A percentile compares a stretch with the other conserved stretches of the same genome.
Evolutionary conservation across 2,113 vertebrate genomes (phyloP).

Genomic region (Erinaceus europaeus): DNA sequence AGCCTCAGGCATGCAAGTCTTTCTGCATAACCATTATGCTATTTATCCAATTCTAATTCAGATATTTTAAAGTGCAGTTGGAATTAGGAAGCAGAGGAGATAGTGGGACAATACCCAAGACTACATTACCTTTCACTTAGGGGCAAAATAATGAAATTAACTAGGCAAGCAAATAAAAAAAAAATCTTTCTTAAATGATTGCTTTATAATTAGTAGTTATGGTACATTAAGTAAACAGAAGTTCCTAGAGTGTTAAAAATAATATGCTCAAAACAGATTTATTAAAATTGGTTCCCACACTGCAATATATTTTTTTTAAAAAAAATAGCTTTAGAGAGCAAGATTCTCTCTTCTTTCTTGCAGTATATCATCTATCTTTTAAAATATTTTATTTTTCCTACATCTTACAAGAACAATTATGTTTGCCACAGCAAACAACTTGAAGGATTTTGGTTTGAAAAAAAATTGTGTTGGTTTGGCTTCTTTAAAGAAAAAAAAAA

Average conservation of each 20-base stretch:
- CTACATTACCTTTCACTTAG: neutral
- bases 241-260: neutral
- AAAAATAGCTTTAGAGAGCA: neutral
- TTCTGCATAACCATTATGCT: no score
- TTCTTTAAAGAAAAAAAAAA: slow-evolving; percentile 11
- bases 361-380: neutral
- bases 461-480: neutral
- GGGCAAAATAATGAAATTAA: neutral
- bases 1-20: no score
- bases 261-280: neutral
- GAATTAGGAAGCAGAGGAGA: neutral
- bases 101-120: neutral
- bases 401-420: neutral
- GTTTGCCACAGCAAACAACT: neutral
- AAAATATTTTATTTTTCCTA: neutral
- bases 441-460: neutral
- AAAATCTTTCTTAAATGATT: neutral
- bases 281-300: neutral
- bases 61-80: neutral
- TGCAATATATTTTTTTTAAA: neutral
- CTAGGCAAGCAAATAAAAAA: neutral
- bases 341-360: no score
- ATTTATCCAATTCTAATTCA: no score
- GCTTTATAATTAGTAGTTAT: slow-evolving; percentile 2
- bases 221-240: neutral